These are phyloP conservation scores for Saccopteryx leptura DNA, from an alignment of 2,113 vertebrate species.

Conservation along the genomic window DNA sequence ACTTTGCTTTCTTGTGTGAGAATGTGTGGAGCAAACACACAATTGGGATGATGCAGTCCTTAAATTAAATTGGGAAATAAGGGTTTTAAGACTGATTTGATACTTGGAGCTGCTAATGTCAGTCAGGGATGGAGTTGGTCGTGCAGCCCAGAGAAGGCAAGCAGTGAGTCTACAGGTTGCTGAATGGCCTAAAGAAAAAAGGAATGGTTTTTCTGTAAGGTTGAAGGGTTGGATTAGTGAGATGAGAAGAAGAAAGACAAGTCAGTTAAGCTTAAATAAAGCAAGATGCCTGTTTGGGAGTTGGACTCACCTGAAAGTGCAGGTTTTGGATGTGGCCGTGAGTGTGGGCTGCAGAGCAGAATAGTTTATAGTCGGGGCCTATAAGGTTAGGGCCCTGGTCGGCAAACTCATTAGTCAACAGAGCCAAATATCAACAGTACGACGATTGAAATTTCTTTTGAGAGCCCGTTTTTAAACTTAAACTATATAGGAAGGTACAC, in stretches of 20 bases:
- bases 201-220: background rate
- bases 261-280: constrained; percentile 45
- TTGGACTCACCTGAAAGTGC: background rate
- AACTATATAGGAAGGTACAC: no score
- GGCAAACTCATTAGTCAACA: no score
- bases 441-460: no score
- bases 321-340: constrained; percentile 1
- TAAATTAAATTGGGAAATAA: background rate
- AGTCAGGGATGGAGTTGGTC: background rate
- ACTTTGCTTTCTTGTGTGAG: background rate
- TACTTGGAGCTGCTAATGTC: background rate
- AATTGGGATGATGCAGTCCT: background rate
- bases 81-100: background rate
- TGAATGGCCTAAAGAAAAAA: background rate
- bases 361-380: background rate
- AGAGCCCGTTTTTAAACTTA: no score
- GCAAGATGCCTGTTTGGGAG: background rate
- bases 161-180: background rate
- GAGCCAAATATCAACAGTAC: no score
- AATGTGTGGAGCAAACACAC: background rate
- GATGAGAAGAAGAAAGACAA: background rate
- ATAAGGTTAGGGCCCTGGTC: background rate
- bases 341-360: background rate
- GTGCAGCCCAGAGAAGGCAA: background rate
- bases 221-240: constrained; percentile 26